Evolutionary conservation across 2,797 vertebrate species (phyloP).

Genomic region (Sebastes matsubarae): DNA sequence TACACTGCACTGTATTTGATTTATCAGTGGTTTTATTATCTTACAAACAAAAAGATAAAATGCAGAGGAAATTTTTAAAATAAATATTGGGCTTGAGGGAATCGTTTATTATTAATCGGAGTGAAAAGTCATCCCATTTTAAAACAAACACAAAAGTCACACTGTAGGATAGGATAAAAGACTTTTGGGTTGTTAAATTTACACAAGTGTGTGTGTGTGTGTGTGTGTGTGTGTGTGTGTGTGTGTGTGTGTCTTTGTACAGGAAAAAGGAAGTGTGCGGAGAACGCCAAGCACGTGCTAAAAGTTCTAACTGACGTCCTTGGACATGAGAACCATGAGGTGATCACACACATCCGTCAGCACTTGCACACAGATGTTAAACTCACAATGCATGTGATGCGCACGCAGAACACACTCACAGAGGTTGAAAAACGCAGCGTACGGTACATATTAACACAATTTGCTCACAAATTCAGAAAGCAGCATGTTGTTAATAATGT

Average conservation of each 20-base stretch:
- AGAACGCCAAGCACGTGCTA: conserved; percentile 87
- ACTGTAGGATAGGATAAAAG: neutral
- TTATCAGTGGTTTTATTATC: neutral
- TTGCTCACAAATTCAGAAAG: neutral
- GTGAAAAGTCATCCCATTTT: neutral
- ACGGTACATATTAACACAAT: neutral
- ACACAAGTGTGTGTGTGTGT: neutral
- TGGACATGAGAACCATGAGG: conserved; percentile 95
- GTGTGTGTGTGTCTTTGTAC: conserved; percentile 34
- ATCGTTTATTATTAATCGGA: neutral
- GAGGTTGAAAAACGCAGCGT: neutral
- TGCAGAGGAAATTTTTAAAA: neutral
- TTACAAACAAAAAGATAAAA: neutral
- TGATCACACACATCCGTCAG: conserved; percentile 59
- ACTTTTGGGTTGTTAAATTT: neutral
- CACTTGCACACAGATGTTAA: conserved; percentile 4
- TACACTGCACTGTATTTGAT: neutral
- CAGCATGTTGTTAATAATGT: too few species aligned
- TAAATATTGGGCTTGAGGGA: neutral
- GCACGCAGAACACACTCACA: neutral
- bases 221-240: neutral
- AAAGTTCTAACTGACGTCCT: conserved; percentile 94
- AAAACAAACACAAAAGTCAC: neutral
- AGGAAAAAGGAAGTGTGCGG: conserved; percentile 93
- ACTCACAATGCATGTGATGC: neutral